Evolutionary conservation across 2,888 invertebrate genomes (phyloP).

Genomic region (Dryomyza anilis): DNA sequence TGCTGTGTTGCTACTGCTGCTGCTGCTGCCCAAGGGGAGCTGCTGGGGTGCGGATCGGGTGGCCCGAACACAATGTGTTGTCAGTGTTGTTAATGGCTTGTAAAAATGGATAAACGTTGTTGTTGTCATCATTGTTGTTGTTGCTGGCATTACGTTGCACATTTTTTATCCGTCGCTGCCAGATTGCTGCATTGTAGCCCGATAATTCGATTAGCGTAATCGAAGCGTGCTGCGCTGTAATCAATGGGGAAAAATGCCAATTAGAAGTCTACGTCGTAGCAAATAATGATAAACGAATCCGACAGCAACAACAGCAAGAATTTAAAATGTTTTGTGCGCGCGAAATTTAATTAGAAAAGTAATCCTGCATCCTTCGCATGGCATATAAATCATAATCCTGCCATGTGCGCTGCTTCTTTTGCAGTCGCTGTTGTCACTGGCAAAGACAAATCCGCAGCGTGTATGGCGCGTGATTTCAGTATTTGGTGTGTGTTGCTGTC

Average conservation of each 20-base stretch:
- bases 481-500: not conserved
- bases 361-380: not conserved
- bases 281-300: not conserved
- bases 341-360: not conserved
- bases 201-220: slow-evolving; percentile 22
- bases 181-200: slow-evolving; percentile 1
- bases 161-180: slow-evolving; percentile 2
- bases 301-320: not conserved
- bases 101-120: slow-evolving; percentile 37
- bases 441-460: too few species aligned
- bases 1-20: too few species aligned
- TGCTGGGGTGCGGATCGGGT: too few species aligned
- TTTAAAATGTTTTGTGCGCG: not conserved
- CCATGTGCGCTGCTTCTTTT: not conserved
- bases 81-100: slow-evolving; percentile 53
- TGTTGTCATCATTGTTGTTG: not conserved
- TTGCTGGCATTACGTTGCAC: slow-evolving; percentile 6
- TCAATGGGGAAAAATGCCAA: slow-evolving; percentile 12
- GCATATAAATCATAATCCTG: not conserved
- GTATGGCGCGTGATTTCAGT: too few species aligned
- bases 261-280: not conserved
- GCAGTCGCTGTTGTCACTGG: not conserved
- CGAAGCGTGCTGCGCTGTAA: slow-evolving; percentile 16
- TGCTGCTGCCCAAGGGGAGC: too few species aligned
- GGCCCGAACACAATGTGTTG: slow-evolving; percentile 6